Evolutionary conservation across 2,797 vertebrate genomes (phyloP).

Genomic region (Enteromius paludinosus): DNA sequence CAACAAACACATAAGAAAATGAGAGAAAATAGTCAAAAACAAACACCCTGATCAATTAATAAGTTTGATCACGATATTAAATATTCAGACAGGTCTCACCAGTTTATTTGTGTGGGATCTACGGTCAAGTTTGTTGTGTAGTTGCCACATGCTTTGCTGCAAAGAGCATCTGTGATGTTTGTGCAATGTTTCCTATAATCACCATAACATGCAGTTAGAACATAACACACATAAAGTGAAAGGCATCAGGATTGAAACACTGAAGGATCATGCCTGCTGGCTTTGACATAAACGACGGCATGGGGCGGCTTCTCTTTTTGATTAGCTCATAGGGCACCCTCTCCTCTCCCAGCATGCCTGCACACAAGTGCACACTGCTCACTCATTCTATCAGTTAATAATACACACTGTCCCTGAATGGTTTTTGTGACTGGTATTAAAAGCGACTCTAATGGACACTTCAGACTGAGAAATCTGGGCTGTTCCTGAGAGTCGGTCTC

Average conservation of each 20-base stretch:
- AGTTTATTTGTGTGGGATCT: conserved; percentile 70
- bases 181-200: conserved; percentile 56
- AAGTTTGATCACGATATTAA: not conserved
- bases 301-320: conserved; percentile 34
- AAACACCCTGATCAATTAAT: not conserved
- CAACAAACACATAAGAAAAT: not conserved
- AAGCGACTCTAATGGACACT: conserved; percentile 34
- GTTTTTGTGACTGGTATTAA: conserved; percentile 20
- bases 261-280: not conserved
- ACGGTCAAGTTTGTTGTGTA: conserved; percentile 51
- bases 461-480: conserved; percentile 6
- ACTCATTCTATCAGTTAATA: conserved; percentile 2
- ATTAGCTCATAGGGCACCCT: conserved; percentile 39
- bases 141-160: conserved; percentile 65
- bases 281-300: conserved; percentile 49
- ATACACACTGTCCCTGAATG: not conserved
- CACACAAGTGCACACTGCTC: conserved; percentile 2
- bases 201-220: conserved; percentile 26
- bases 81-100: conserved; percentile 65
- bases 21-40: not conserved
- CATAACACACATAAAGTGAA: conserved; percentile 20
- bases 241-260: not conserved
- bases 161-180: conserved; percentile 51
- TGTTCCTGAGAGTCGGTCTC: conserved; percentile 5
- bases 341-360: conserved; percentile 28